A percentile compares a stretch with the other conserved stretches of the same genome.
Evolutionary conservation across 1,140 invertebrate genomes (phyloP).

Genomic region (Charaxes varanes): DNA sequence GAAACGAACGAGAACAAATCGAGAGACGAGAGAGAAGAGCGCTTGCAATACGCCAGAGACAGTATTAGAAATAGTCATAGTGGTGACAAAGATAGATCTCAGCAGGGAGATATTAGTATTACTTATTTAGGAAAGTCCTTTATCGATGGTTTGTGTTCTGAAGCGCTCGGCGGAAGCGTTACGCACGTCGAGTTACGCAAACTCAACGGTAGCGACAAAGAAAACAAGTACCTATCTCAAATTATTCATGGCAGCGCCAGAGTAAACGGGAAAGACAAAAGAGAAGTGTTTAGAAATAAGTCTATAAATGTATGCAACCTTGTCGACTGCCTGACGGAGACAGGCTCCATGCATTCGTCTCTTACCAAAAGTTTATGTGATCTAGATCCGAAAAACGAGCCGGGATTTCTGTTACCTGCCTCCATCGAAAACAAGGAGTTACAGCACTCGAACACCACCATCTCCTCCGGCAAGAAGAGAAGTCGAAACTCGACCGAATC

Average conservation of each 20-base stretch:
- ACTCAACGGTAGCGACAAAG: conserved; percentile 44
- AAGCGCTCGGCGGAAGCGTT: conserved; percentile 32
- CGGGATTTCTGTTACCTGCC: conserved; percentile 45
- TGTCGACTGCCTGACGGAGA: conserved; percentile 61
- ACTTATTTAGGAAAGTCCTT: conserved; percentile 50
- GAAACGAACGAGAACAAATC: conserved; percentile 22
- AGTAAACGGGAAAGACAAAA: conserved; percentile 53
- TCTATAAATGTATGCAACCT: conserved; percentile 67
- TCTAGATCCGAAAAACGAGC: conserved; percentile 56
- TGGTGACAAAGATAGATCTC: conserved; percentile 33
- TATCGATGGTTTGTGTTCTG: conserved; percentile 39
- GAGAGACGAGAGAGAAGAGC: conserved; percentile 43
- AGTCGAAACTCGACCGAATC: conserved; percentile 69
- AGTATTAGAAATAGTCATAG: conserved; percentile 42
- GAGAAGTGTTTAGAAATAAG: conserved; percentile 69
- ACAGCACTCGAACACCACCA: conserved; percentile 61
- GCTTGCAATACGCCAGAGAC: conserved; percentile 45
- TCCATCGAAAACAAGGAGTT: conserved; percentile 48
- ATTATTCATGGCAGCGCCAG: conserved; percentile 30
- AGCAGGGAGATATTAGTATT: conserved; percentile 47
- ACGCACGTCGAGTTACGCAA: conserved; percentile 39
- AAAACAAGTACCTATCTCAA: conserved; percentile 49
- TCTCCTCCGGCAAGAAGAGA: conserved; percentile 66
- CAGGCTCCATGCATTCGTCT: conserved; percentile 61
- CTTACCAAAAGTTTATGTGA: conserved; percentile 65